Base-by-base conservation (phyloP, 2,888 invertebrate species). In the Heliconius ismenius region DNA sequence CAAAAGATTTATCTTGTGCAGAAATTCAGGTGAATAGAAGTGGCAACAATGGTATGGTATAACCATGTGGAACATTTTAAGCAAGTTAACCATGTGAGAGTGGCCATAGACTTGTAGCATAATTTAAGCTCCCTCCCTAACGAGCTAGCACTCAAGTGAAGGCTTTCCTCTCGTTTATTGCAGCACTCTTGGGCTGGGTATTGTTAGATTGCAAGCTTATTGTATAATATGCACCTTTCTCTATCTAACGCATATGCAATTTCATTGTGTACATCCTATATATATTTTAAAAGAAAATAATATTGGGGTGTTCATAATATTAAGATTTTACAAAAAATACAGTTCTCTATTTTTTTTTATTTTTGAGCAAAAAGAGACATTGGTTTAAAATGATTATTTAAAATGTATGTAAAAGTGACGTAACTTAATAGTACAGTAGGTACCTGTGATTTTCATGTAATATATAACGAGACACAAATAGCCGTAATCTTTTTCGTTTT, bases 61-160 rank as follows among this genome's bases (percentile, higher is more conserved):
- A 32, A 77, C 72, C 76, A 78, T 74, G 64, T 78, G 76, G 76
- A 79, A 77, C 79, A 76, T 80, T 80, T 81, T 81, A 88, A 88
- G 87, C 87, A 87, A 89, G 85, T 88, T 89, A 89, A 88, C 87
- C 89, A 88, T 86, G 85, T 86, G 86, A 83, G 86, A 84, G 86
- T 81, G 81, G 82, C 82, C 84, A 83, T 86, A 85, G 82, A 87
- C 87, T 84, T 86, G 87, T 83, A 86, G 85, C 85, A 88, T 91
- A 91, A 92, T 90, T 91, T 90, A 86, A 88, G 86, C 90, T 90
- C 90, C 90, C 88, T 84, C 86, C 85, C 90, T 92, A 92, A 92
- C 91, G 91, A 93, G 92, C 91, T 86, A 85, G 83, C 89, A 89
- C 92, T 91, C 88, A 84, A 86, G 86, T 86, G 82, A 82, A 87